Conservation (phyloP, 30 jellyfish, hydroid and myxozoan genomes). For the Cassiopea xamachana region DNA sequence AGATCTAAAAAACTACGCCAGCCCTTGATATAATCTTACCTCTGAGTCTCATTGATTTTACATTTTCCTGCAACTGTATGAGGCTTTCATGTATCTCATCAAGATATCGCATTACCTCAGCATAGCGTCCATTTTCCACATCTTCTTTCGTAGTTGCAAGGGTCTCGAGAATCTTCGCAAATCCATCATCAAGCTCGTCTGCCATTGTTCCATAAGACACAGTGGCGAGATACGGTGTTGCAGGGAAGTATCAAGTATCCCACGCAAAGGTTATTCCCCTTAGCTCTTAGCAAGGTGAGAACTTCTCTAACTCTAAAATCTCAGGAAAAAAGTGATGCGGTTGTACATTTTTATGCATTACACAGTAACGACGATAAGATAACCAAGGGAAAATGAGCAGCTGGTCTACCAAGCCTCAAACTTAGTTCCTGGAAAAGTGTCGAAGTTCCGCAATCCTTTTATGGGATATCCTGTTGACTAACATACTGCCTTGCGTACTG, state of each 20-base stretch:
- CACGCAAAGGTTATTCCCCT: slow-evolving; percentile 7
- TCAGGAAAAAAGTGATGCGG: no score
- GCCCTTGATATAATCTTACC: background rate
- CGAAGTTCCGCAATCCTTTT: background rate
- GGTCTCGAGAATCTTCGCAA: slow-evolving; percentile 12
- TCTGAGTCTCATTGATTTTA: background rate
- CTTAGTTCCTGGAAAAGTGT: background rate
- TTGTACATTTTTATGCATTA: no score
- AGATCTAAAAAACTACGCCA: no score
- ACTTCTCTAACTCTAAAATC: no score
- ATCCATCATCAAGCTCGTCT: slow-evolving; percentile 11
- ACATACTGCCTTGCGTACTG: no score
- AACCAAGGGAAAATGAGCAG: no score
- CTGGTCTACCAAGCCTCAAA: no score
- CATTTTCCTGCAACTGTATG: background rate
- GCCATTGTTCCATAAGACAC: background rate
- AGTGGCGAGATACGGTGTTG: background rate
- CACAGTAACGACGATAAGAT: no score
- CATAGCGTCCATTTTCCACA: background rate
- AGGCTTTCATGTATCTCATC: slow-evolving; percentile 3
- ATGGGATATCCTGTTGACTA: background rate
- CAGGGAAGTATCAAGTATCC: no score
- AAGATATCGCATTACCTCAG: background rate
- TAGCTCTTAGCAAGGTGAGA: background rate
- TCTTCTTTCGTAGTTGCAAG: slow-evolving; percentile 1